phyloP scores from a whole-genome alignment of 2,797 vertebrate genomes.

The Acipenser ruthenus region DNA sequence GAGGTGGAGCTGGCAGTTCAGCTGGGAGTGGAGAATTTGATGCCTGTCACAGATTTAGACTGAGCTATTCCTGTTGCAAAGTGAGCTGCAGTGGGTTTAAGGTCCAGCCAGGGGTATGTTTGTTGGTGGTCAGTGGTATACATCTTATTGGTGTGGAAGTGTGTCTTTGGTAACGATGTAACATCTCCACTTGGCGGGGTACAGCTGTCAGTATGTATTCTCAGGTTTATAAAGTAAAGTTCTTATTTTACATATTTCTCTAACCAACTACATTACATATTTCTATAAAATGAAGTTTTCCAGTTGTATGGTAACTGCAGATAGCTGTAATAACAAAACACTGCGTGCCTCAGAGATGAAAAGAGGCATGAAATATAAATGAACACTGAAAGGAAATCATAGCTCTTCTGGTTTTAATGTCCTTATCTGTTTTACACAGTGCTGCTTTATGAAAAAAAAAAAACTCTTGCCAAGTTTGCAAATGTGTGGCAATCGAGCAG shows the following conservation, averaged over 20 bases:
- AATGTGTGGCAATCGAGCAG: constrained; percentile 25
- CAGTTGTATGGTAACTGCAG: constrained; percentile 32
- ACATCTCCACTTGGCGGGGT: no score
- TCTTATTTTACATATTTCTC: constrained; percentile 2
- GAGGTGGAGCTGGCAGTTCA: no score
- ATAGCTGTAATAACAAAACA: constrained; percentile 31
- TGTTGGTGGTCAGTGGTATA: no score
- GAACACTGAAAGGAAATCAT: constrained; percentile 26
- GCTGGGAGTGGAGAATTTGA: no score
- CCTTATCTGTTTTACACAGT: constrained; percentile 39
- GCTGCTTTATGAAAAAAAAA: constrained; percentile 22
- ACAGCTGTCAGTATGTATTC: no score
- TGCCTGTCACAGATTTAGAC: no score
- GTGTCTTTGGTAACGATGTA: no score
- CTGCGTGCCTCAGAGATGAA: constrained; percentile 25
- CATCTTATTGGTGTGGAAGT: no score
- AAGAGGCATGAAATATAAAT: constrained; percentile 32
- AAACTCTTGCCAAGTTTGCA: constrained; percentile 22
- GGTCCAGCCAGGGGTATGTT: no score
- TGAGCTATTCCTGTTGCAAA: no score
- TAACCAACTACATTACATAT: constrained; percentile 19
- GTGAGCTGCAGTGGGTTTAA: no score
- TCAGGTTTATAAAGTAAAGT: no score
- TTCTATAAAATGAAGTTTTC: constrained; percentile 31
- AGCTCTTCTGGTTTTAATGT: constrained; percentile 31